A percentile compares a stretch with the other conserved stretches of the same genome.
phyloP scores from a whole-genome alignment of 2,113 vertebrate genomes.

The Brachionichthys hirsutus region DNA sequence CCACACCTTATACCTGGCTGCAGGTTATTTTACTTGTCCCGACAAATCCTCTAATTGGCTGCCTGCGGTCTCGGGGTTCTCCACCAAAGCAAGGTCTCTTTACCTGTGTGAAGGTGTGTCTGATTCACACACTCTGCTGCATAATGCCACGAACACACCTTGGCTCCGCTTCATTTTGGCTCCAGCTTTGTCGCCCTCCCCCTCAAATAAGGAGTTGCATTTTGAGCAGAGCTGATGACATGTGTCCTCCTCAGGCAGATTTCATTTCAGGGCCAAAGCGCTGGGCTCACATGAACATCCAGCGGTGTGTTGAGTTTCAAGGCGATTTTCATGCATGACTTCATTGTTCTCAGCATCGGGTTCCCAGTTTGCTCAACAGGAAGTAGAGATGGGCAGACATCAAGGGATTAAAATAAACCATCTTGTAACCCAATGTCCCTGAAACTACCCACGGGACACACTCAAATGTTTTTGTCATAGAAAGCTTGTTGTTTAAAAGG shows the following conservation, averaged over 20 bases:
- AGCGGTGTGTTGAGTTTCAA: conserved; percentile 25
- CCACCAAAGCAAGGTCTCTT: conserved; percentile 13
- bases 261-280: conserved; percentile 17
- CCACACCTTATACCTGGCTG: too few relatives aligned
- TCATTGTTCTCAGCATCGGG: conserved; percentile 44
- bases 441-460: neutral
- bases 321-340: conserved; percentile 29
- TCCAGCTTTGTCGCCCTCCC: conserved; percentile 23
- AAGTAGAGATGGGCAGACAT: conserved; percentile 12
- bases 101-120: conserved; percentile 58
- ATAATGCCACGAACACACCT: conserved; percentile 21
- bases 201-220: conserved; percentile 61
- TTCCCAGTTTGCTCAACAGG: conserved; percentile 29
- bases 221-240: conserved; percentile 27
- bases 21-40: too few relatives aligned
- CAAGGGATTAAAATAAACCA: conserved; percentile 4
- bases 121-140: conserved; percentile 13
- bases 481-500: too few relatives aligned
- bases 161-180: conserved; percentile 24
- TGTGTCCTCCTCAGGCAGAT: conserved; percentile 30
- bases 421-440: neutral
- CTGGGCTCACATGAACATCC: neutral
- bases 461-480: neutral
- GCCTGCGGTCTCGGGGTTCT: too few relatives aligned
- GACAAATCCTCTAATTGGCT: neutral